Base-by-base conservation (phyloP, 2,113 vertebrate genomes). In the Scalopus aquaticus region DNA sequence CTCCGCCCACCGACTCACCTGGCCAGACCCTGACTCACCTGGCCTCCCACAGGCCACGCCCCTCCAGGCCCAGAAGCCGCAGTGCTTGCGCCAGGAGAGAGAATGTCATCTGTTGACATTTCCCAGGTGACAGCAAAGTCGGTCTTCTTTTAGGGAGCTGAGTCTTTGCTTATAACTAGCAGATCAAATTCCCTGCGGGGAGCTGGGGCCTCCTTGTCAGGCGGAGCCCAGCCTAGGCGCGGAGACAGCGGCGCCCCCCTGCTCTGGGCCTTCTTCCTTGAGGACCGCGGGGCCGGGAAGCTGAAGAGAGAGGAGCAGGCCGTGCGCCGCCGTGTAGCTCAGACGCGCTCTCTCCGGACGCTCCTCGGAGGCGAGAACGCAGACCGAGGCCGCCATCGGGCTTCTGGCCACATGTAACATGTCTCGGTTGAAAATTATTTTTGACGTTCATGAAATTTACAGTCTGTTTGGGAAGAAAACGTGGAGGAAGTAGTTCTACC, bases 161-260 rank as follows among this genome's bases (percentile, higher is more conserved):
- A 95, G 90, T 97, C 96, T 97, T 97, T 96, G 97, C 97, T 97
- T 97, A 96, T 98, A 98, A 98, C 98, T 98, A 98, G 97, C 96
- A 97, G 98, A 97, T 97, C 98, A 84, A 96, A 96, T 98, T 98
- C 98, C 98, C 80, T 69, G 82, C 67, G 54, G 96, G 98, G 97
- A 96, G 80, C 87, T 82, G 72, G 96, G 87, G 82, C 86, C 96
- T 96, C 95, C 65, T 93, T 96, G 93, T 94, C 90, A 91, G 95
- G 94, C 95, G 95, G 78, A 96, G 92, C 81, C 62, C 19, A 58
- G 56, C 3, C 44, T 9, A 49, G 46, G 46, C 20, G 56, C 3
- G 56, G 56, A 24, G 56, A 56, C 7, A 20, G 56, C 19, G 4
- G 2, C 28, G 22, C 24, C 24, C 24, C 32, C 7, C 20, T 54